Evolutionary conservation across 2,888 invertebrate species (phyloP).

Genomic region (Diogma glabrata): DNA sequence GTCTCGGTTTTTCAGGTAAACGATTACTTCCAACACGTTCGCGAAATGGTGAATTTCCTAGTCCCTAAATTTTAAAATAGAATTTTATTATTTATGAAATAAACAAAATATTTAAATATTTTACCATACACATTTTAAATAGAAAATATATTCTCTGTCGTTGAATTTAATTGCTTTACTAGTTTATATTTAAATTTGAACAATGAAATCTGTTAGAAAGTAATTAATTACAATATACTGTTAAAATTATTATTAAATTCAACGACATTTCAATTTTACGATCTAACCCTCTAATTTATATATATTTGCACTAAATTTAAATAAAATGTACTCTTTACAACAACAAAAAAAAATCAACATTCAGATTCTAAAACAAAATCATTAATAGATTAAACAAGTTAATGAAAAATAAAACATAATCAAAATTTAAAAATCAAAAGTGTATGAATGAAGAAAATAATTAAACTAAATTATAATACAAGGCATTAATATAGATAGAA

Average conservation of each 20-base stretch:
- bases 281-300: too few relatives aligned
- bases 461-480: constrained; percentile 1
- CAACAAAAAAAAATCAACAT: constrained; percentile 5
- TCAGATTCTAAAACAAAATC: neutral
- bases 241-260: too few relatives aligned
- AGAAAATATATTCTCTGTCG: too few relatives aligned
- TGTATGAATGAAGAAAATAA: neutral
- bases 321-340: neutral
- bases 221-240: too few relatives aligned
- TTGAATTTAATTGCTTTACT: too few relatives aligned
- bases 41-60: constrained; percentile 70
- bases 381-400: constrained; percentile 1
- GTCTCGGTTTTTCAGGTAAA: constrained; percentile 62
- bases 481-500: constrained; percentile 22
- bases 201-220: too few relatives aligned
- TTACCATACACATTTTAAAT: constrained; percentile 8
- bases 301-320: too few relatives aligned
- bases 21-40: constrained; percentile 84
- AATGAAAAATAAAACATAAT: neutral
- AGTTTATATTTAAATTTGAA: too few relatives aligned
- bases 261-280: too few relatives aligned
- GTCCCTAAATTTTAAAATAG: constrained; percentile 33
- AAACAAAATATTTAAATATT: constrained; percentile 17
- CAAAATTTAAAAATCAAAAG: constrained; percentile 2
- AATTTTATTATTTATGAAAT: too few relatives aligned